Evolutionary conservation across 2,888 invertebrate species (phyloP).

Genomic region (Cheilosia vulpina): DNA sequence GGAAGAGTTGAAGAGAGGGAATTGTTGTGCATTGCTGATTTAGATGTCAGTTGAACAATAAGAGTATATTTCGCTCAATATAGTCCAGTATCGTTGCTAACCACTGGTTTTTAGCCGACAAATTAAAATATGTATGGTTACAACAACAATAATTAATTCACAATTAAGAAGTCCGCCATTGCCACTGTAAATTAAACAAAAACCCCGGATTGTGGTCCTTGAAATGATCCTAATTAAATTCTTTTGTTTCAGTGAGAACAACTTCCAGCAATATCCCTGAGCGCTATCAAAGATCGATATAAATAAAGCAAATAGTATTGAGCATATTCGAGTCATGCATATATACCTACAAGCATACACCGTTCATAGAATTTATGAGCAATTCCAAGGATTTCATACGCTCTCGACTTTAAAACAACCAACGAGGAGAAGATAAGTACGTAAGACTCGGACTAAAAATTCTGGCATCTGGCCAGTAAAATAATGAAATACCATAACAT

Average conservation of each 20-base stretch:
- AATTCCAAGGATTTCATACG: conserved; percentile 50
- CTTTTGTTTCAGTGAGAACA: conserved; percentile 16
- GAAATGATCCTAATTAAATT: conserved; percentile 38
- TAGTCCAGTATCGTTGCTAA: too few species aligned
- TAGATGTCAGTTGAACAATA: too few species aligned
- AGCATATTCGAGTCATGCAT: conserved; percentile 25
- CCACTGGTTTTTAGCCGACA: not conserved
- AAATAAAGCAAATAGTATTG: conserved; percentile 25
- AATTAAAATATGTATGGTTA: too few species aligned
- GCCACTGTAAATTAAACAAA: conserved; percentile 1
- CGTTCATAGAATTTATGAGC: conserved; percentile 56
- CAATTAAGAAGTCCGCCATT: not conserved
- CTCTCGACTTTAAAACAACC: conserved; percentile 23
- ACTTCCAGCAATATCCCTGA: conserved; percentile 25
- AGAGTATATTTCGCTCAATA: too few species aligned
- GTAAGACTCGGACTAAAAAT: conserved; percentile 42
- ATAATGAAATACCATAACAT: conserved; percentile 68
- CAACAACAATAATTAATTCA: not conserved
- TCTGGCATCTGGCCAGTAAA: conserved; percentile 60
- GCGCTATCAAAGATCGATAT: conserved; percentile 50
- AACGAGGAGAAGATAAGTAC: conserved; percentile 23
- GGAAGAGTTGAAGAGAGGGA: too few species aligned
- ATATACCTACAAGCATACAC: conserved; percentile 27
- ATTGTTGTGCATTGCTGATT: too few species aligned
- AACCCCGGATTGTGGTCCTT: conserved; percentile 23